Base-by-base conservation (phyloP, 2,888 invertebrate species). In the Lasioglossum calceatum region DNA sequence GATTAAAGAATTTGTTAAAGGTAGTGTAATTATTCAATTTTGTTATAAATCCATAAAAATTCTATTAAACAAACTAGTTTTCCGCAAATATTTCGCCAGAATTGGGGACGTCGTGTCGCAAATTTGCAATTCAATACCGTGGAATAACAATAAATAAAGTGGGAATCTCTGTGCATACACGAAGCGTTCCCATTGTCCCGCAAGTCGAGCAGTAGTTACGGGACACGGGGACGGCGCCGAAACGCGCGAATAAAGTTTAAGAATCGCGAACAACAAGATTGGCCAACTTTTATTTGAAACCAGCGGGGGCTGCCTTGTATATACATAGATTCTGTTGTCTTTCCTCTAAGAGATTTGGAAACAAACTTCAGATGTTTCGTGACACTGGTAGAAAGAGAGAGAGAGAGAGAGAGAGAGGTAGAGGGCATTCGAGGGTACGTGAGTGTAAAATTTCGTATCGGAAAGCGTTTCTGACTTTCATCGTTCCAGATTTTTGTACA, bases 211-310 rank as follows among this genome's bases (percentile, higher is more conserved):
- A n/a, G 50, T 44, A 83, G 81, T 81, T 81, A 50, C 64, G 72
- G 61, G 54, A 58, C 32, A 61, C 47, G 47, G 44, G 72, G 47
- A 61, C 19, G 70, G 71, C 23, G 71, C 71, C 71, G 50, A 81
- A 72, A 81, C 83, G 75, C 81, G 50, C 12, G 47, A 81, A 81
- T 81, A 81, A 84, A 84, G 83, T 81, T 83, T 39, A 81, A 77
- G 54, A 72, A 84, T 84, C 81, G 81, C 76, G 76, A 64, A 61
- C 42, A 72, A 64, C 72, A 76, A 77, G 81, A 84, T 81, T 76
- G 83, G 76, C 81, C 83, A 84, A 81, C 72, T 84, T 81, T 84
- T 84, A 84, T 84, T 84, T 64, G 83, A 84, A 84, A 77, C 54
- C 76, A 54, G 76, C 70, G 39, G 23, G 64, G 47, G 27, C 54